Percentiles rank a stretch among this genome's conserved stretches.
These are phyloP conservation scores for Ceramica pisi DNA, from an alignment of 2,888 invertebrate genomes.

Conservation along the genomic window DNA sequence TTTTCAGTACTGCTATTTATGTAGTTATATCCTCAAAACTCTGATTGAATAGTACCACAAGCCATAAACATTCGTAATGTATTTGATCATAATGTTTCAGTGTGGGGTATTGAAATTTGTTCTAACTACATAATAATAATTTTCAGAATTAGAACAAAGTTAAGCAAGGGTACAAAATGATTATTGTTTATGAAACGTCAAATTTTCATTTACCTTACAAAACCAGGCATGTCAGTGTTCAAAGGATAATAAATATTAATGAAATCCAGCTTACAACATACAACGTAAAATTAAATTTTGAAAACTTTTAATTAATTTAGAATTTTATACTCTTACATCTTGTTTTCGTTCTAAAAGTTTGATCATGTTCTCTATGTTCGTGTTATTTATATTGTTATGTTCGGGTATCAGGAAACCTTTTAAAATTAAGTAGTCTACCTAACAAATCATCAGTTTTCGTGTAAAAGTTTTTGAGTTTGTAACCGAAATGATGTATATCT, in stretches of 20 bases:
- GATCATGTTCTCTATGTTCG: conserved; percentile 27
- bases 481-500: conserved; percentile 5
- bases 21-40: background rate
- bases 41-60: background rate
- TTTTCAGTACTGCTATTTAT: background rate
- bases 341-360: conserved; percentile 46
- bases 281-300: conserved; percentile 42
- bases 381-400: conserved; percentile 38
- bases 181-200: background rate
- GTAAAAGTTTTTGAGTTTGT: conserved; percentile 8
- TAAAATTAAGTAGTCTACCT: conserved; percentile 32
- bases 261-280: conserved; percentile 17
- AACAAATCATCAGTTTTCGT: conserved; percentile 28
- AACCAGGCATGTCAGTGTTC: conserved; percentile 7
- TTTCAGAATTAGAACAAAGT: background rate
- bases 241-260: conserved; percentile 40
- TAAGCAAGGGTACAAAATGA: background rate
- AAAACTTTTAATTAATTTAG: conserved; percentile 66
- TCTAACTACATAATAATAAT: background rate
- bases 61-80: too few relatives aligned
- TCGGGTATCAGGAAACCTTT: conserved; percentile 33
- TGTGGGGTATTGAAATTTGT: too few relatives aligned
- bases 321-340: conserved; percentile 45
- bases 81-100: too few relatives aligned
- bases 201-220: conserved; percentile 6